Conservation (phyloP, 2,113 vertebrate genomes). For the Mystacornis crossleyi region DNA sequence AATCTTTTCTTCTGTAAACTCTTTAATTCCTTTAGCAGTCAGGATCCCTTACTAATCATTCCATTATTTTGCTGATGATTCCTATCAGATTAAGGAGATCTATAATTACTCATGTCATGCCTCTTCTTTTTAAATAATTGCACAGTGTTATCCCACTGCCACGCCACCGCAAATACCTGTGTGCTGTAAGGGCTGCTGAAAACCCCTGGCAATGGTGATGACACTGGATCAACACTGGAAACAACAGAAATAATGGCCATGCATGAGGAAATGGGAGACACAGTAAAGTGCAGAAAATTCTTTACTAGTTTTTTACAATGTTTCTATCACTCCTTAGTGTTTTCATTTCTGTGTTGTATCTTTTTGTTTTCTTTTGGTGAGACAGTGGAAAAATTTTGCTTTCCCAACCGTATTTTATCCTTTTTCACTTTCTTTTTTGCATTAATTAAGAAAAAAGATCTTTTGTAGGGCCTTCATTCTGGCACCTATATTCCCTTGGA, state of each 20-base stretch:
- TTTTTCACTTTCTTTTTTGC: neutral
- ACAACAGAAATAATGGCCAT: neutral
- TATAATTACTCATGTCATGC: neutral
- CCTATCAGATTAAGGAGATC: neutral
- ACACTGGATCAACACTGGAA: neutral
- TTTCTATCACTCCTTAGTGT: neutral
- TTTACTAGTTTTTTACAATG: neutral
- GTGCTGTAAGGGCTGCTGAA: neutral
- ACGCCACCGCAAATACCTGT: neutral
- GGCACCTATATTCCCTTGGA: neutral
- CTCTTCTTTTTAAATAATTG: neutral
- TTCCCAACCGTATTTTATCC: neutral
- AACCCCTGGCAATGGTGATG: neutral
- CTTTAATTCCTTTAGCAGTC: neutral
- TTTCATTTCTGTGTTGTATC: neutral
- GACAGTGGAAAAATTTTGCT: neutral
- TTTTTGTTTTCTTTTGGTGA: neutral
- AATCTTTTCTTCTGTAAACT: neutral
- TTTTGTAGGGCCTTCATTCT: neutral
- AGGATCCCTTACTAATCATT: neutral
- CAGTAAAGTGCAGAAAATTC: neutral
- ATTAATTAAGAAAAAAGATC: neutral
- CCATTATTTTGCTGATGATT: neutral
- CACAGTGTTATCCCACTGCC: neutral
- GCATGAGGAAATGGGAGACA: neutral